Evolutionary conservation across 2,113 vertebrate species (phyloP), one percentile per base, ranked within the genome.

Genomic region (Hassar affinis): DNA sequence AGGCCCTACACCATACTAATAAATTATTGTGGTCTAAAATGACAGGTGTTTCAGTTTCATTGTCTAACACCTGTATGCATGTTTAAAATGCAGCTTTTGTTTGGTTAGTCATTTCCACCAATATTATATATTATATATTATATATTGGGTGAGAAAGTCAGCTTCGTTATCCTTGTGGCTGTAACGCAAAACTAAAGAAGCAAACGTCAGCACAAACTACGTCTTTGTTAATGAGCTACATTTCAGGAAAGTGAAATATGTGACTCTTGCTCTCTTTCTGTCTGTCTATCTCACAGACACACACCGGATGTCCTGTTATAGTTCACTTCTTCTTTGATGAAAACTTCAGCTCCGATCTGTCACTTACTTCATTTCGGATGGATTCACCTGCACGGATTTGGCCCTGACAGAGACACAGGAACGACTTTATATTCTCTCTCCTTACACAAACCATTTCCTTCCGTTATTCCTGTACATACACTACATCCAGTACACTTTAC

Each of bases 321-420:
- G 87, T 66, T 78, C 83, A 62, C 74, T 38, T 42, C 57, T 64
- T 3, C 66, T 76, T 81, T 69, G 71, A 74, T 79, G 86, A 89
- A 81, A 72, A 62, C 11, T 52, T 71, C 66, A 59, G 38, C 25
- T 54, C 59, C 42, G 59, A 15, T 15, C 51, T 61, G 30, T 49
- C 57, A 54, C 38, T 54, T 45, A 54, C 68, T 69, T 49, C 74
- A 69, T 18, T 7, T 38, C 22, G 52, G 47, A 54, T 38, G 42
- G 59, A 86, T 62, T 82, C 33, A 3, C 22, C 83, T 66, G 82
- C 71, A 51, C 2, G 75, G 45, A 66, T 78, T 47, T 8, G 17
- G 20, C 27, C 61, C 30, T 49, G 27, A 38, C 49, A 8, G 25
- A 27, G 35, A 38, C 68, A 45, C 38, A 0, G 2, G 25, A 52